A percentile compares a stretch with the other conserved stretches of the same genome.
Evolutionary conservation across 2,888 invertebrate genomes (phyloP).

Genomic region (Pseudanteris insignis): DNA sequence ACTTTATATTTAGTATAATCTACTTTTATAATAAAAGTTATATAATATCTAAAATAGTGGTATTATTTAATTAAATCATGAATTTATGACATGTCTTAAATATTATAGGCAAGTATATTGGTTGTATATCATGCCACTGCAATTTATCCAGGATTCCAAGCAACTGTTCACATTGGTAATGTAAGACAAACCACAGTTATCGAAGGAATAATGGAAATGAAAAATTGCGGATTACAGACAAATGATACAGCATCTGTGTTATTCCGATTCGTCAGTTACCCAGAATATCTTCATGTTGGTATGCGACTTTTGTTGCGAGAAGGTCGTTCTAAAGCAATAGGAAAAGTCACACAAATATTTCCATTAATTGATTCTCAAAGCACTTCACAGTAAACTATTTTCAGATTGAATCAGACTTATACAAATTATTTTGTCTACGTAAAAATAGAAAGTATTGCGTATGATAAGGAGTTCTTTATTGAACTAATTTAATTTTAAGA

Average conservation of each 20-base stretch:
- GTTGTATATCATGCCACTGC: conserved; percentile 89
- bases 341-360: conserved; percentile 81
- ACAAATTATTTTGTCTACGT: no score
- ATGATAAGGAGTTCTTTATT: no score
- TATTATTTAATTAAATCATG: no score
- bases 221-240: conserved; percentile 75
- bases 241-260: conserved; percentile 87
- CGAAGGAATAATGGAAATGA: conserved; percentile 76
- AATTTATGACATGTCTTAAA: no score
- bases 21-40: no score
- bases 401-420: no score
- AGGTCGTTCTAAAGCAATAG: conserved; percentile 86
- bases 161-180: conserved; percentile 95
- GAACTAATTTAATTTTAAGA: no score
- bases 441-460: no score
- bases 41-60: no score
- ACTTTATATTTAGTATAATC: no score
- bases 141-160: conserved; percentile 85
- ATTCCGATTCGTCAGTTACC: conserved; percentile 88
- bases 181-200: conserved; percentile 95
- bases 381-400: conserved; percentile 19
- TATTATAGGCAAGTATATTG: conserved; percentile 81
- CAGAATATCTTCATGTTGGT: conserved; percentile 85
- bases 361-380: conserved; percentile 63
- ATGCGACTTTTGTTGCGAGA: conserved; percentile 85